phyloP scores from a whole-genome alignment of 2,888 invertebrate genomes.

The Nephrotoma appendiculata region DNA sequence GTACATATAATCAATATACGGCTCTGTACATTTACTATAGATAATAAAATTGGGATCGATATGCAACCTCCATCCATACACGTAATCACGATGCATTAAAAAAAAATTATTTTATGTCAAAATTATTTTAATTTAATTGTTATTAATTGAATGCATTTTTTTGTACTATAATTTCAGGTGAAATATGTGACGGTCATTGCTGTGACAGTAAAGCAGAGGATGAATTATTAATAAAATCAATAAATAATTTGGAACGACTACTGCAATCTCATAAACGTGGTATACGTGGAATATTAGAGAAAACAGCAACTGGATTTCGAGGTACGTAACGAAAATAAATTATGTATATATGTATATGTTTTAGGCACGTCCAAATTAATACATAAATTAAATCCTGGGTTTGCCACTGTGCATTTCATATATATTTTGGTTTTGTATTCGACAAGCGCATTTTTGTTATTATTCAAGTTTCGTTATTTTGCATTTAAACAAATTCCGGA shows the following conservation, averaged over 20 bases:
- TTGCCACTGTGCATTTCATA: background rate
- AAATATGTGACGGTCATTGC: conserved; percentile 29
- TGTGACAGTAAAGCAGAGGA: conserved; percentile 29
- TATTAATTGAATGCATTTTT: conserved; percentile 1
- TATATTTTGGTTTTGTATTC: background rate
- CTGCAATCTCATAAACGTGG: conserved; percentile 57
- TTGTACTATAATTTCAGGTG: conserved; percentile 21
- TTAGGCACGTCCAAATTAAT: background rate
- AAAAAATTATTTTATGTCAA: background rate
- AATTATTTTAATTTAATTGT: conserved; percentile 3
- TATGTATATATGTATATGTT: background rate
- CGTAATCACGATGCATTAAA: background rate
- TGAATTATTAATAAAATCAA: conserved; percentile 27
- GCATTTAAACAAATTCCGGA: background rate
- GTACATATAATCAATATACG: too few relatives aligned
- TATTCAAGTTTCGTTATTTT: background rate
- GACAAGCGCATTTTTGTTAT: background rate
- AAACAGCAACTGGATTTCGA: conserved; percentile 57
- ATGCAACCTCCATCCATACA: background rate
- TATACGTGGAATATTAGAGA: conserved; percentile 57
- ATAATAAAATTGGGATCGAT: background rate
- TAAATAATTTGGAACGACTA: conserved; percentile 45
- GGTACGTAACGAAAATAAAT: conserved; percentile 38
- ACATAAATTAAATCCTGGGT: background rate
- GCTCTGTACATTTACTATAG: too few relatives aligned